Evolutionary conservation across 2,797 vertebrate species (phyloP).

Genomic region (Lacerta bilineata): DNA sequence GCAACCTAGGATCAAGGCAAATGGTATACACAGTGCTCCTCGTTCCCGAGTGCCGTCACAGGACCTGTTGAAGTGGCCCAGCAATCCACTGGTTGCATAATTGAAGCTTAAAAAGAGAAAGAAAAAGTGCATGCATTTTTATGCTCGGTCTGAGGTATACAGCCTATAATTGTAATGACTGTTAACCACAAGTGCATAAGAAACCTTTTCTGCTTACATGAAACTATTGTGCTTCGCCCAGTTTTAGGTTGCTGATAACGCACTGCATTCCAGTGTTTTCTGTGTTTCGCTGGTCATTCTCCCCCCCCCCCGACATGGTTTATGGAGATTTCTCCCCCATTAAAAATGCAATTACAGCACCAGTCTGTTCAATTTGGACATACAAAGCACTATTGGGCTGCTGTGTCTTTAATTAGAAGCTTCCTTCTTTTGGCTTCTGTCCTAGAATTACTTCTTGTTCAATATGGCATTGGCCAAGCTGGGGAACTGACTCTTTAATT

Average conservation of each 20-base stretch:
- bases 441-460: background rate
- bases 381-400: background rate
- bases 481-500: background rate
- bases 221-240: no score
- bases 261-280: background rate
- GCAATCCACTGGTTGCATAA: slow-evolving; percentile 40
- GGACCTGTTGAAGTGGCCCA: slow-evolving; percentile 54
- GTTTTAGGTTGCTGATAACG: background rate
- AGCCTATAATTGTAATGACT: background rate
- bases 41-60: slow-evolving; percentile 52
- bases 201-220: background rate
- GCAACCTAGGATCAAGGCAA: slow-evolving; percentile 23
- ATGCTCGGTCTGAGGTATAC: slow-evolving; percentile 15
- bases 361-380: background rate
- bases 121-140: background rate
- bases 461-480: background rate
- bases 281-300: background rate
- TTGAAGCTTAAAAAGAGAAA: slow-evolving; percentile 7
- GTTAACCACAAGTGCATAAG: background rate
- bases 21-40: slow-evolving; percentile 38
- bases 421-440: background rate
- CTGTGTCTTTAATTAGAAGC: background rate
- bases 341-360: background rate
- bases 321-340: background rate
- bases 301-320: background rate